phyloP scores from a whole-genome alignment of 2,113 vertebrate species.

The Channa argus region DNA sequence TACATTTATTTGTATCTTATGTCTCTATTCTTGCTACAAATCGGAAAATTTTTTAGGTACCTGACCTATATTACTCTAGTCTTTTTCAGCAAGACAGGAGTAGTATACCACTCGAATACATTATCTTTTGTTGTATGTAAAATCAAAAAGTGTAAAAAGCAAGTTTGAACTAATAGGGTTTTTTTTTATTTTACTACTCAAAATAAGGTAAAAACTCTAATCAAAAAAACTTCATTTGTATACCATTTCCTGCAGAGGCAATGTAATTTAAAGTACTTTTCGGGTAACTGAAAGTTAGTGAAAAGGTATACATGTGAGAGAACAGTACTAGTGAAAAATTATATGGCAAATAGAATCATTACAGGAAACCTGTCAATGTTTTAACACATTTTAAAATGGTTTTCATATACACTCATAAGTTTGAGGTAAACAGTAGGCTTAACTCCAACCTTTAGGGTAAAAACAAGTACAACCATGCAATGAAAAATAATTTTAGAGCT shows the following conservation, averaged over 20 bases:
- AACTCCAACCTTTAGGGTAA: not conserved
- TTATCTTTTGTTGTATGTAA: not conserved
- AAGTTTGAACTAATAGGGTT: constrained; percentile 1
- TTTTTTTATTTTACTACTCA: constrained; percentile 3
- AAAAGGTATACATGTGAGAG: too few relatives aligned
- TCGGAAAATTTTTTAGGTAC: not conserved
- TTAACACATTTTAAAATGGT: constrained; percentile 4
- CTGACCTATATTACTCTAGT: not conserved
- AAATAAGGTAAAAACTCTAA: not conserved
- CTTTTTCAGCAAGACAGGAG: not conserved
- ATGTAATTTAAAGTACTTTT: too few relatives aligned
- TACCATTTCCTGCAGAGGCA: too few relatives aligned
- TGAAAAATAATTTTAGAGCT: not conserved
- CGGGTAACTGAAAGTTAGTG: too few relatives aligned
- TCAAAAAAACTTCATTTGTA: too few relatives aligned
- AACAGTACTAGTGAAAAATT: too few relatives aligned
- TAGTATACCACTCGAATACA: not conserved
- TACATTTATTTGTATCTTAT: not conserved
- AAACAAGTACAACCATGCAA: not conserved
- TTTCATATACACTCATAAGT: not conserved
- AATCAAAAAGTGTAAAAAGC: constrained; percentile 1
- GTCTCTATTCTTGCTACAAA: not conserved
- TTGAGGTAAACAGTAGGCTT: not conserved
- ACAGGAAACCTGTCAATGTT: constrained; percentile 5
- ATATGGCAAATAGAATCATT: not conserved